Evolutionary conservation across 2,888 invertebrate genomes (phyloP).

Genomic region (Branchellion lobata): DNA sequence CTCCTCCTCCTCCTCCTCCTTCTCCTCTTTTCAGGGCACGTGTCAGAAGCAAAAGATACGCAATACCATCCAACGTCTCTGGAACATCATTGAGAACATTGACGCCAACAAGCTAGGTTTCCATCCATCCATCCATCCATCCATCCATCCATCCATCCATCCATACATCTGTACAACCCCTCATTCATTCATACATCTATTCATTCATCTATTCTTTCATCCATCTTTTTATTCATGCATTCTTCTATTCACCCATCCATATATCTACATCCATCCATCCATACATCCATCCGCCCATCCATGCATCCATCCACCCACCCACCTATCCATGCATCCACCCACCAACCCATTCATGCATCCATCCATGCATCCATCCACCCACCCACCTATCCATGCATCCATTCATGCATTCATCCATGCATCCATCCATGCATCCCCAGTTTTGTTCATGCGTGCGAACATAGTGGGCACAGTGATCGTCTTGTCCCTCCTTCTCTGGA

Average conservation of each 20-base stretch:
- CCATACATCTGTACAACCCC: not conserved
- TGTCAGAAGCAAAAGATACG: constrained; percentile 81
- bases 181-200: not conserved
- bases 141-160: too few species aligned
- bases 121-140: too few species aligned
- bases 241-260: too few species aligned
- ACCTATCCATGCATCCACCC: not conserved
- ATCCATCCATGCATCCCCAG: constrained; percentile 54
- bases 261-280: too few species aligned
- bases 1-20: not conserved
- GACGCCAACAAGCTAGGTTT: constrained; percentile 48
- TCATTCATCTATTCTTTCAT: not conserved
- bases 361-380: not conserved
- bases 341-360: not conserved
- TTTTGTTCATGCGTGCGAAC: constrained; percentile 60
- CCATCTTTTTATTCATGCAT: constrained; percentile 60
- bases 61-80: constrained; percentile 73
- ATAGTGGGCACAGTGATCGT: constrained; percentile 84
- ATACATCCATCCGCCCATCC: not conserved
- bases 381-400: not conserved
- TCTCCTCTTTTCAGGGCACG: constrained; percentile 70
- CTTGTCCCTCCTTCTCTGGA: constrained; percentile 88
- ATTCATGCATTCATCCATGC: not conserved
- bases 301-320: not conserved
- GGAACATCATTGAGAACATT: constrained; percentile 95